Conservation (phyloP, 2,113 vertebrate species). For the Anguilla rostrata region DNA sequence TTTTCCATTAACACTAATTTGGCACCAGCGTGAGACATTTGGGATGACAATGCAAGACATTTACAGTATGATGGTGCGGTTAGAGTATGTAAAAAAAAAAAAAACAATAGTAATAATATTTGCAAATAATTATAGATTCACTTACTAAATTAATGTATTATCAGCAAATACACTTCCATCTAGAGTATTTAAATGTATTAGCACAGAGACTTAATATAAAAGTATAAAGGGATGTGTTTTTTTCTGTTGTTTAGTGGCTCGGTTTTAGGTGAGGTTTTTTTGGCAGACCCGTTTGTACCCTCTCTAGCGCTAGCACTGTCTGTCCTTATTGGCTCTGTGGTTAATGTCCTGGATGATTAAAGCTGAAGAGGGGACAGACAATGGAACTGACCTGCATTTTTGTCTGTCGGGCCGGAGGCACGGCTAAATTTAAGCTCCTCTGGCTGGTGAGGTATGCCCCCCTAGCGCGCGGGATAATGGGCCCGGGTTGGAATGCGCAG, state of each 20-base stretch:
- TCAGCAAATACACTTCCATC: constrained; percentile 55
- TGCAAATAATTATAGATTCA: neutral
- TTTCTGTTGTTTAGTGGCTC: no score
- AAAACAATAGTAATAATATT: no score
- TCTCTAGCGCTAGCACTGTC: neutral
- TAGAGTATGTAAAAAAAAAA: no score
- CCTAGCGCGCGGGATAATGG: constrained; percentile 59
- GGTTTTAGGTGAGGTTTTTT: neutral
- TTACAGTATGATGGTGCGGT: no score
- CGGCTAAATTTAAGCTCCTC: constrained; percentile 43
- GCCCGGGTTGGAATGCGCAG: constrained; percentile 49
- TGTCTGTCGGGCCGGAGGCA: constrained; percentile 23
- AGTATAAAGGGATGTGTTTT: no score
- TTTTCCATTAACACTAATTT: neutral
- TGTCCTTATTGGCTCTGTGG: neutral
- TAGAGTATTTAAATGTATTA: neutral
- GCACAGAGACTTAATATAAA: neutral
- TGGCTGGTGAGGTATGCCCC: constrained; percentile 61
- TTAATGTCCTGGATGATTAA: neutral
- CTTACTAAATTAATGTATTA: constrained; percentile 1
- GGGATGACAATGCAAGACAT: no score
- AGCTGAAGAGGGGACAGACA: neutral
- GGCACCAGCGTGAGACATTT: no score
- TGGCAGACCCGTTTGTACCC: neutral
- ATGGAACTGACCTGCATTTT: constrained; percentile 45